A percentile compares a stretch with the other conserved stretches of the same genome.
Evolutionary conservation across 1,140 invertebrate genomes (phyloP).

Genomic region (Cylas formicarius): DNA sequence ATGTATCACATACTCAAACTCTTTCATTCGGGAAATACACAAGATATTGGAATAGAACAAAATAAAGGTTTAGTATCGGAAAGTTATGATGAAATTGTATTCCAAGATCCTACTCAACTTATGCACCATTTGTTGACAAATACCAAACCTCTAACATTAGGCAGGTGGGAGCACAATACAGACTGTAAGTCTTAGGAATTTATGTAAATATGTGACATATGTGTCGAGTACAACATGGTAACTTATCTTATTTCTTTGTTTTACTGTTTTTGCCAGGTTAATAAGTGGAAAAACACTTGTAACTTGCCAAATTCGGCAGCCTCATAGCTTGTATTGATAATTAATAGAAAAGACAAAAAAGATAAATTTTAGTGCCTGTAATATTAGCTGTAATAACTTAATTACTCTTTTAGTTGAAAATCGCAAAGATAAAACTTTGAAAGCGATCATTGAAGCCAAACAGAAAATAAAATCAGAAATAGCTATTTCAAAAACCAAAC

Average conservation of each 20-base stretch:
- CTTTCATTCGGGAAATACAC: constrained; percentile 69
- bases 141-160: constrained; percentile 65
- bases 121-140: constrained; percentile 85
- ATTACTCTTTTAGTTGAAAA: constrained; percentile 71
- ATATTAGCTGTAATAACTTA: too few relatives aligned
- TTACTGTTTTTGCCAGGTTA: too few relatives aligned
- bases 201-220: not conserved
- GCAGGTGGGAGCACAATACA: constrained; percentile 77
- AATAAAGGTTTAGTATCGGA: constrained; percentile 85
- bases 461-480: constrained; percentile 81
- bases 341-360: too few relatives aligned
- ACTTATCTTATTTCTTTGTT: too few relatives aligned
- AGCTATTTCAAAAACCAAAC: constrained; percentile 74
- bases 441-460: constrained; percentile 72
- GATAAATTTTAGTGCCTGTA: too few relatives aligned
- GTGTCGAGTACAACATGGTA: not conserved
- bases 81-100: constrained; percentile 96
- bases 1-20: constrained; percentile 94
- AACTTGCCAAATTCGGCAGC: too few relatives aligned
- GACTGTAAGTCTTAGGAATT: constrained; percentile 65
- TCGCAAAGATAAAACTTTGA: constrained; percentile 75
- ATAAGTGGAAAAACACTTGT: too few relatives aligned
- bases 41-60: constrained; percentile 53
- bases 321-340: too few relatives aligned
- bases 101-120: constrained; percentile 88